Evolutionary conservation across 2,113 vertebrate species (phyloP).

Genomic region (Ammodytes dubius): DNA sequence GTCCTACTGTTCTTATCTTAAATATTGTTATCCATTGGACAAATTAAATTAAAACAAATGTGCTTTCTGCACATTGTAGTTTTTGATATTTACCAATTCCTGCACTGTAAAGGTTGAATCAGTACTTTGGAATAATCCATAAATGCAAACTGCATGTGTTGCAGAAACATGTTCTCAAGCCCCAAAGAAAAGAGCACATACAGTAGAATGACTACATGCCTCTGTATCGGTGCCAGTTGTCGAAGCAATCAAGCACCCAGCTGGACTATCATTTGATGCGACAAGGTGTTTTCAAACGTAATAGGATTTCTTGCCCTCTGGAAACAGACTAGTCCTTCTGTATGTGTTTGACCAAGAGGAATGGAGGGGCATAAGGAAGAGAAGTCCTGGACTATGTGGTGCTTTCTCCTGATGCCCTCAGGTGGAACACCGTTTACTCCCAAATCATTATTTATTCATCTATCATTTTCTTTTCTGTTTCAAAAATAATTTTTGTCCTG

Average conservation of each 20-base stretch:
- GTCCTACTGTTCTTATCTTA: conserved; percentile 20
- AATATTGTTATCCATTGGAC: conserved; percentile 4
- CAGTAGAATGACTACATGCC: conserved; percentile 49
- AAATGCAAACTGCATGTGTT: conserved; percentile 21
- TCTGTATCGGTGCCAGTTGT: conserved; percentile 67
- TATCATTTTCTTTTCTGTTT: conserved; percentile 19
- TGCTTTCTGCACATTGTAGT: background rate
- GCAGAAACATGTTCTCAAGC: conserved; percentile 9
- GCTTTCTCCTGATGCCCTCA: conserved; percentile 64
- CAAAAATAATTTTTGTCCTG: conserved; percentile 4
- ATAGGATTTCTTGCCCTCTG: conserved; percentile 80
- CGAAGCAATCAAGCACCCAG: conserved; percentile 79
- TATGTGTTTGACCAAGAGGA: conserved; percentile 73
- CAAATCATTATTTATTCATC: conserved; percentile 23
- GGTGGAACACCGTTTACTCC: conserved; percentile 55
- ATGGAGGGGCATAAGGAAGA: conserved; percentile 55
- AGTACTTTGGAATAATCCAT: background rate
- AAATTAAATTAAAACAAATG: conserved; percentile 19
- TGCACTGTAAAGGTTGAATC: background rate
- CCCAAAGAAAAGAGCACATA: conserved; percentile 42
- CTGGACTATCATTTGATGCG: conserved; percentile 79
- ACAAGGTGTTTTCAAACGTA: conserved; percentile 79
- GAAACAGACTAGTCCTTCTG: conserved; percentile 66
- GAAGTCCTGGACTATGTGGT: conserved; percentile 55
- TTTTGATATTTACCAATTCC: background rate